Conservation (phyloP, 2,888 invertebrate genomes). For the Serripes groenlandicus region DNA sequence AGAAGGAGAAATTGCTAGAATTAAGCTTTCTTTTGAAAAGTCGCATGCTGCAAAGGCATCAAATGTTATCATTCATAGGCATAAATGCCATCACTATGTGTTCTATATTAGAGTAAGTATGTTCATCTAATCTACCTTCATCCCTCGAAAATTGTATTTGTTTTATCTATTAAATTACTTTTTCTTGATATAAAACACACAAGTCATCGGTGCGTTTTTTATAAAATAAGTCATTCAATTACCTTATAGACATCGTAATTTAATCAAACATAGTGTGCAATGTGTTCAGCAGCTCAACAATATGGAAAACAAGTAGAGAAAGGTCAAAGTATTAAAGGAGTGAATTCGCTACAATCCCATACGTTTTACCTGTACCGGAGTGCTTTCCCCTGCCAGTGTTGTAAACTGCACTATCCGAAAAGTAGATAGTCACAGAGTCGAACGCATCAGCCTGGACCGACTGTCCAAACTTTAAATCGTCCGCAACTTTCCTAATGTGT, state of each 20-base stretch:
- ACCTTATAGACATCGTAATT: constrained; percentile 84
- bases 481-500: constrained; percentile 85
- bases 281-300: constrained; percentile 79
- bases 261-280: constrained; percentile 81
- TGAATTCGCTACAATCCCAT: too few species aligned
- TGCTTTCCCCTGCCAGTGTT: constrained; percentile 81
- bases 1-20: neutral
- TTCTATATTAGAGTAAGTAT: too few species aligned
- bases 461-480: constrained; percentile 81
- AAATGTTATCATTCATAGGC: too few species aligned
- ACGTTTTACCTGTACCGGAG: constrained; percentile 84
- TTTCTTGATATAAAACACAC: too few species aligned
- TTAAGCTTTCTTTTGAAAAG: neutral
- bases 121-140: too few species aligned
- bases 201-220: too few species aligned
- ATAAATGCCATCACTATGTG: too few species aligned
- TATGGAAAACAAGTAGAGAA: constrained; percentile 69
- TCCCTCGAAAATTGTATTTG: too few species aligned
- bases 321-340: too few species aligned
- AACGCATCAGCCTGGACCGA: constrained; percentile 82
- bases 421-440: constrained; percentile 84
- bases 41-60: too few species aligned
- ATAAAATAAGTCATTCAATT: too few species aligned
- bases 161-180: too few species aligned
- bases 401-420: constrained; percentile 85